Evolutionary conservation across 2,113 vertebrate genomes (phyloP), one percentile per base, ranked within the genome.

Genomic region (Embiotoca jacksoni): DNA sequence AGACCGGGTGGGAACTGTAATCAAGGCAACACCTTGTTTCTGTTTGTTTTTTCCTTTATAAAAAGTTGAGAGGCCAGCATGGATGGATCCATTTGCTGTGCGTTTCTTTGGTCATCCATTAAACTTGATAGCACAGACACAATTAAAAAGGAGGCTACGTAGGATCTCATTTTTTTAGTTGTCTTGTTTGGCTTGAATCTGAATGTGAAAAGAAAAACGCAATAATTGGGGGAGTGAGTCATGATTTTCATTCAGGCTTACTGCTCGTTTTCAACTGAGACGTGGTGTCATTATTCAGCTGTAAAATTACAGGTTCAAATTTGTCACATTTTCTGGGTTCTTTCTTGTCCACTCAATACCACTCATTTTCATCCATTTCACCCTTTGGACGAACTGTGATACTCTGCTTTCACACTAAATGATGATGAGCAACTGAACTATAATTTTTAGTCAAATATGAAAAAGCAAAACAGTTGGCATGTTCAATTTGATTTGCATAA

Each of bases 221-320:
- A 36, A 37, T 44, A 37, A 60, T 56, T 60, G 67, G 15, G 30
- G 16, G 31, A 13, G 37, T 0, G 5, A 41, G 70, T 72, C 32
- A 54, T 13, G 15, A 58, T 78, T 82, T 6, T 0, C 37, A 36
- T 14, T 61, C 31, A 23, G 41, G 65, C 41, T 54, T 1, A 71
- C 44, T 49, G 69, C 39, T 76, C 6, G 14, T 35, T 78, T 73
- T 46, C 15, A 46, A 39, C 64, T 9, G 37, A 54, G 44, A 46
- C 11, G n/a, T 3, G 61, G 65, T n/a, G 11, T 41, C 60, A 41
- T 57, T 56, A 35, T 33, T 79, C 8, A 64, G 47, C 3, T 3
- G 67, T 14, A 1, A 69, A 73, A 72, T 65, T 57, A 64, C 64
- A 75, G 69, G 69, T 64, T 44, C 7, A 60, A 33, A 52, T 55